phyloP scores from a whole-genome alignment of 2,797 vertebrate species.

The Sebastes elongatus region DNA sequence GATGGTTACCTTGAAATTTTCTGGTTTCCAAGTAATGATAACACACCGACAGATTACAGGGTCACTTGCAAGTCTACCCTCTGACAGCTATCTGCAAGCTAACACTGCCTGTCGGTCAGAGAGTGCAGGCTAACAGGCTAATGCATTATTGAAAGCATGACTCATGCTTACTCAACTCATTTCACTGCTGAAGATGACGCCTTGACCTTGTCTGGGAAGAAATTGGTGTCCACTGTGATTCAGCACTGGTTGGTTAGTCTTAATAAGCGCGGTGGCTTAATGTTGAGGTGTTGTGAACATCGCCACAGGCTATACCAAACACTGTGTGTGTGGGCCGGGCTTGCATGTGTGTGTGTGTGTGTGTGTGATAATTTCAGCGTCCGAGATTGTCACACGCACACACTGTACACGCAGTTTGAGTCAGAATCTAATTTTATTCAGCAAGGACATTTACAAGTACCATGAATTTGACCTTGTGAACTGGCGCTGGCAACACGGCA shows the following conservation, averaged over 20 bases:
- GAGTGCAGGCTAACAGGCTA: constrained; percentile 28
- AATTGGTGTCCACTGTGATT: constrained; percentile 49
- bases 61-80: constrained; percentile 37
- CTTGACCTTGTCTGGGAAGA: constrained; percentile 52
- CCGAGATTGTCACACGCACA: constrained; percentile 3
- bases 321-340: constrained; percentile 13
- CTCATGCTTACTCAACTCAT: constrained; percentile 68
- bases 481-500: constrained; percentile 53
- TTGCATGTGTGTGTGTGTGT: background rate
- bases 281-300: constrained; percentile 55
- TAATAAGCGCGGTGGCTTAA: constrained; percentile 30
- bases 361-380: constrained; percentile 2
- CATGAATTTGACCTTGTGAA: constrained; percentile 71
- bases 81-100: constrained; percentile 48
- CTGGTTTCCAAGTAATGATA: background rate
- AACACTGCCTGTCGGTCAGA: constrained; percentile 45
- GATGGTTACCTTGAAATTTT: background rate
- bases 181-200: constrained; percentile 48
- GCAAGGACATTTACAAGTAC: constrained; percentile 71
- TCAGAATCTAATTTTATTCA: constrained; percentile 69
- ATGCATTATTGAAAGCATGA: constrained; percentile 74
- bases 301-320: constrained; percentile 44
- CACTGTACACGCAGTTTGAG: constrained; percentile 48
- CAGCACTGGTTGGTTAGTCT: constrained; percentile 27
- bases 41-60: constrained; percentile 3